These are phyloP conservation scores for Pasiphila rectangulata DNA, from an alignment of 2,888 invertebrate genomes.

Conservation along the genomic window DNA sequence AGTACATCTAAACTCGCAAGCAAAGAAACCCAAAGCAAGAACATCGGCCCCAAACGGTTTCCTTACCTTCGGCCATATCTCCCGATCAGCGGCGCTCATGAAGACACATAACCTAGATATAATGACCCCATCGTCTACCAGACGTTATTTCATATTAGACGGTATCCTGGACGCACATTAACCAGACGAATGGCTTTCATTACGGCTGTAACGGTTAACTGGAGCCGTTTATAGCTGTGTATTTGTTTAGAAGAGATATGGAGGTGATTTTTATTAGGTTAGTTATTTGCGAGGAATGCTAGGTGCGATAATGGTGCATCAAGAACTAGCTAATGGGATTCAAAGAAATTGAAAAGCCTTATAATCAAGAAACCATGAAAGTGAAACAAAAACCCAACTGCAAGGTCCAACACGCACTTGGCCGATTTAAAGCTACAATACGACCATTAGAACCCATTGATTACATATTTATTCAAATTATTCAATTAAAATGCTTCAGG, in stretches of 20 bases:
- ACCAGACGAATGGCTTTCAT: constrained; percentile 68
- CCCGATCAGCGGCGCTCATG: constrained; percentile 63
- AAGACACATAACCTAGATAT: constrained; percentile 57
- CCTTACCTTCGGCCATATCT: constrained; percentile 53
- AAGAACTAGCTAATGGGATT: too few species aligned
- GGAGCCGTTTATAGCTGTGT: constrained; percentile 31
- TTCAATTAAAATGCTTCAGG: too few species aligned
- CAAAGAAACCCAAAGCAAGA: too few species aligned
- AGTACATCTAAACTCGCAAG: too few species aligned
- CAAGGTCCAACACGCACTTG: too few species aligned
- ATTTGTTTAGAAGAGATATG: constrained; percentile 23
- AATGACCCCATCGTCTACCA: constrained; percentile 52
- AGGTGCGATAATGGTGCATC: neutral
- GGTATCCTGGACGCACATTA: constrained; percentile 68
- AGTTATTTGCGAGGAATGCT: neutral
- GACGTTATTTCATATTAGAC: constrained; percentile 71
- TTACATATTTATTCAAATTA: too few species aligned
- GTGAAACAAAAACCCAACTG: too few species aligned
- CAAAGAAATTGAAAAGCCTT: too few species aligned
- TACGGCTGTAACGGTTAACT: constrained; percentile 47
- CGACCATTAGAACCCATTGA: too few species aligned
- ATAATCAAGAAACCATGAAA: too few species aligned
- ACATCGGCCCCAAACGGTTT: too few species aligned
- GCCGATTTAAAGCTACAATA: too few species aligned
- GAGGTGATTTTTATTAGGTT: constrained; percentile 13